These are phyloP conservation scores for Aleiodes testaceus DNA, from an alignment of 2,888 invertebrate genomes.

Conservation along the genomic window DNA sequence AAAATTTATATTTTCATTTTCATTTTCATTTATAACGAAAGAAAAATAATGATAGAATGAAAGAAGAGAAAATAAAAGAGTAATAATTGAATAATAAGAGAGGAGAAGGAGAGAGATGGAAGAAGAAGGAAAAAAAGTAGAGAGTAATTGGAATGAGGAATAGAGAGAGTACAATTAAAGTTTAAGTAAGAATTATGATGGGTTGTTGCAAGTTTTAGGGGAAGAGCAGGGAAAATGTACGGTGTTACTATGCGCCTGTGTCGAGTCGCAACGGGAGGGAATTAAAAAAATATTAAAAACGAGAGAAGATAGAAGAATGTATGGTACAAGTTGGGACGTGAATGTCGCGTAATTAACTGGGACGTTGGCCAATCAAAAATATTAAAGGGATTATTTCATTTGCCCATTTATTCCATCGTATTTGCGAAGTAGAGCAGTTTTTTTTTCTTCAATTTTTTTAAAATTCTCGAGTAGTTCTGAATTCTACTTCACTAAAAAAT, in stretches of 20 bases:
- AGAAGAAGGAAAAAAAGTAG: not conserved
- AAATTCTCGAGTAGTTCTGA: not conserved
- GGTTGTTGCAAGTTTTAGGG: constrained; percentile 14
- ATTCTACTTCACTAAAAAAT: constrained; percentile 16
- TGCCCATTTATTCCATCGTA: not conserved
- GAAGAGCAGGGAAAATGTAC: not conserved
- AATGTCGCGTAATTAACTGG: constrained; percentile 21
- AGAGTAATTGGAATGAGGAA: constrained; percentile 20
- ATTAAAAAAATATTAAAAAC: not conserved
- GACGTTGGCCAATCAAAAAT: constrained; percentile 15
- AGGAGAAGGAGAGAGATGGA: not conserved
- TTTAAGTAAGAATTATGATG: constrained; percentile 48
- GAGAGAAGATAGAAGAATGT: not conserved
- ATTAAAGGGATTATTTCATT: not conserved
- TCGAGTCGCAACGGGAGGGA: no score
- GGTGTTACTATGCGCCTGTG: not conserved
- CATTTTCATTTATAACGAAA: not conserved
- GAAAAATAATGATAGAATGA: not conserved
- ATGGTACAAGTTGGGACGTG: constrained; percentile 1
- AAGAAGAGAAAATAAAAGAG: not conserved
- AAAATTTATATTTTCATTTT: not conserved
- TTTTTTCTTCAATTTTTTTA: not conserved
- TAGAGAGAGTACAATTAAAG: constrained; percentile 49
- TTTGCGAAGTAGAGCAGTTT: not conserved
- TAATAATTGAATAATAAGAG: not conserved